Percentiles rank a stretch among this genome's conserved stretches.
phyloP scores from a whole-genome alignment of 2,113 vertebrate species.

The Prietella phreatophila region DNA sequence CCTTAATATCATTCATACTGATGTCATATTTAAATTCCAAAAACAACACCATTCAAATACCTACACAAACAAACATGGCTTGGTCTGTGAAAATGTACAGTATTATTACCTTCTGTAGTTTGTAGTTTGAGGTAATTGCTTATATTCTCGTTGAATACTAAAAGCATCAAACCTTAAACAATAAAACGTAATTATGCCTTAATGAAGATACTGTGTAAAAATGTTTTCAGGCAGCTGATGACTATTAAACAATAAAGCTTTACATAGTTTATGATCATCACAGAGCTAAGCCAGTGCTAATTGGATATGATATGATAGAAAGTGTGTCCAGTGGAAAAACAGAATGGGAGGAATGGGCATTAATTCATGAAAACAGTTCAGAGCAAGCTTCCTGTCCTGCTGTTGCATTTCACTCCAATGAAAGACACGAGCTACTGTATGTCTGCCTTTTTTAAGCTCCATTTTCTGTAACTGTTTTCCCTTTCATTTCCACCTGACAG shows the following conservation, averaged over 20 bases:
- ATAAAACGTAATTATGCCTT: neutral
- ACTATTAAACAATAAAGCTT: neutral
- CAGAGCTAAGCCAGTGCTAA: neutral
- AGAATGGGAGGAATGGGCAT: neutral
- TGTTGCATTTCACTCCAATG: neutral
- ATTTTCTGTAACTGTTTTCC: constrained; percentile 37
- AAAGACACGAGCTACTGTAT: neutral
- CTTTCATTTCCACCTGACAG: constrained; percentile 66
- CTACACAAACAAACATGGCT: neutral
- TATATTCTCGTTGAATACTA: neutral
- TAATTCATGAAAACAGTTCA: neutral
- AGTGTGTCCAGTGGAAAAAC: neutral
- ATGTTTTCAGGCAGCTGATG: neutral
- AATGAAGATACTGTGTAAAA: neutral
- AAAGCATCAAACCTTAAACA: neutral
- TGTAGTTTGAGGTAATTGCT: neutral
- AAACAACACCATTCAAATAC: neutral
- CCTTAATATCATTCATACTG: neutral
- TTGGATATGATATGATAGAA: neutral
- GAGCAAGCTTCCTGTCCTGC: neutral
- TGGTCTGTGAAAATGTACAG: neutral
- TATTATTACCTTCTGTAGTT: neutral
- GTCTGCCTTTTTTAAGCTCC: neutral
- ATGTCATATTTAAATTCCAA: neutral
- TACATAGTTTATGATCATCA: neutral